phyloP scores from a whole-genome alignment of 1,140 invertebrate genomes.

The Grapholita molesta region DNA sequence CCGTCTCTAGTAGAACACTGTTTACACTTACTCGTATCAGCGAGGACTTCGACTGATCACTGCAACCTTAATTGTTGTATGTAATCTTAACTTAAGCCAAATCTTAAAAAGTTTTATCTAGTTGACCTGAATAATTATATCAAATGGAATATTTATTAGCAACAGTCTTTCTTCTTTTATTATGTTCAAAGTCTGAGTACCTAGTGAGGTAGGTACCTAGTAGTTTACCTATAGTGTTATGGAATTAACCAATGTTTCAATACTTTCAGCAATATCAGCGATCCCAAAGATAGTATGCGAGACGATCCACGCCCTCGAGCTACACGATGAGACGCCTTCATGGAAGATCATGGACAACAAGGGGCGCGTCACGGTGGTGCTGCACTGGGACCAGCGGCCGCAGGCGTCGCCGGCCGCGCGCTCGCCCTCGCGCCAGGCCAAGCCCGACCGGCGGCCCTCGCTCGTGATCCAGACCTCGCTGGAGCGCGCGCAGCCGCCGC shows the following conservation, averaged over 20 bases:
- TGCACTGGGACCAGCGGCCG: slow-evolving; percentile 93
- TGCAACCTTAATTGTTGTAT: no score
- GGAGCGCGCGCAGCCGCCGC: slow-evolving; percentile 81
- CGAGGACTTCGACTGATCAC: no score
- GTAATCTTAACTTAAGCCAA: no score
- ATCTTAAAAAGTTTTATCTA: no score
- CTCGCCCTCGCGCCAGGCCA: slow-evolving; percentile 80
- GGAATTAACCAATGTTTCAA: slow-evolving; percentile 8
- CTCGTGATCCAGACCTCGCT: slow-evolving; percentile 88
- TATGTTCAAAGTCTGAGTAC: no score
- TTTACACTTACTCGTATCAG: no score
- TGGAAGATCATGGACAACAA: slow-evolving; percentile 99
- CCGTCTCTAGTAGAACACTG: no score
- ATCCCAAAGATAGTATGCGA: slow-evolving; percentile 98
- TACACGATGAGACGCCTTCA: slow-evolving; percentile 96
- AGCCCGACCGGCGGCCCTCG: slow-evolving; percentile 81
- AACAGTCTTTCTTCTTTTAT: no score
- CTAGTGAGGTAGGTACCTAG: no score
- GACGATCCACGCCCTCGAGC: slow-evolving; percentile 94
- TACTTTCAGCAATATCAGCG: slow-evolving; percentile 91
- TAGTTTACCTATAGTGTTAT: no score
- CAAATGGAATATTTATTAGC: no score
- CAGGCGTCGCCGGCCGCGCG: slow-evolving; percentile 80
- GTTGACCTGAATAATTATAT: no score
- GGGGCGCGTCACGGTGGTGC: slow-evolving; percentile 94